Evolutionary conservation across 2,113 vertebrate genomes (phyloP), one percentile per base, ranked within the genome.

Genomic region (Lucifuga dentata): DNA sequence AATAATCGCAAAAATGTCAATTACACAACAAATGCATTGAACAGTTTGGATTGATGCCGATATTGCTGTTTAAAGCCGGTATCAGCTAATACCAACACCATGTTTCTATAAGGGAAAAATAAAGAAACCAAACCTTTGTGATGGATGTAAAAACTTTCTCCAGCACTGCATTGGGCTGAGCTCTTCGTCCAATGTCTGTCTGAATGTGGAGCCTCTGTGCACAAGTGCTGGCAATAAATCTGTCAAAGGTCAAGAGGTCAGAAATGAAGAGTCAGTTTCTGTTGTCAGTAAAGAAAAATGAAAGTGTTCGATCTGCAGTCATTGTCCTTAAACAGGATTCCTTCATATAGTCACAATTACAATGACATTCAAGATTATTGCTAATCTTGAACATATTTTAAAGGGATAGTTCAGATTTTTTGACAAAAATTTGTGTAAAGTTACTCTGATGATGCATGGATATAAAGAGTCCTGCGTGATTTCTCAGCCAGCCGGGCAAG

Each of bases 121-220:
- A 45, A 39, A 17, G 17, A 45, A 3, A 3, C 2, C 59, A 19
- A 58, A 99, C 98, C 96, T 98, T 98, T 46, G 96, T 96, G 78
- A 98, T 94, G 83, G 95, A 97, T 82, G 93, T 78, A 90, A 96
- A 99, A 91, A 99, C 96, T 89, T 98, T 98, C 90, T 99, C 98
- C 88, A 99, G 93, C 72, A 97, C 94, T 15, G 95, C 91, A 67
- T 97, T 97, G 81, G 94, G 91, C 70, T 94, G 94, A 43, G 93
- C 94, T 93, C 88, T 89, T 81, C 91, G 92, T 78, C 82, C 90
- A 58, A 86, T 88, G 15, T 86, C 93, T 23, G 92, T 91, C 19
- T 96, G 93, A 49, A 99, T 94, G 86, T 93, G 93, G 65, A 98
- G 86, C 55, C 78, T 78, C 59, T 90, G 89, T 58, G 97, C 96